Evolutionary conservation across 2,113 vertebrate species (phyloP), one percentile per base, ranked within the genome.

Genomic region (Dipodomys ordii): DNA sequence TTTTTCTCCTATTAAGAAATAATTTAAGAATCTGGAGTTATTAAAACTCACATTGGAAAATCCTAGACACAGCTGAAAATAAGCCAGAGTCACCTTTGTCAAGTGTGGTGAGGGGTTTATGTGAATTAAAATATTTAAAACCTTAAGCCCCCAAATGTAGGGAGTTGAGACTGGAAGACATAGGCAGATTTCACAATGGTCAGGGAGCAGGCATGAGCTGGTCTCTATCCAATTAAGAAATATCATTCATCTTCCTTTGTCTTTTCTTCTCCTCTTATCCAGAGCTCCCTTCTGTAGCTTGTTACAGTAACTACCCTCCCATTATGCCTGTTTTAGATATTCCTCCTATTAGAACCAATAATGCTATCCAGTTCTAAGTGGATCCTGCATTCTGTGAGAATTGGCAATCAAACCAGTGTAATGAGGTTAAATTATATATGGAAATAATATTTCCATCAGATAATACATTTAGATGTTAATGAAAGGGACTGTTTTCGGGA

Each of bases 361-460:
- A 83, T 3, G 22, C 1, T 49, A 7, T 64, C 23, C 46, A 18
- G 6, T 39, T 92, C 64, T 44, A 87, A 57, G 28, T 20, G 60
- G 30, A 9, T 78, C 69, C 68, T 83, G 10, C 32, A 68, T 79
- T 84, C 64, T n/a, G 1, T 12, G 20, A n/a, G 35, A 73, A 12
- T 11, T 84, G 39, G 8, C 25, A 62, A 27, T 46, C 20, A 79
- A 6, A 64, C 10, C 28, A 32, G 12, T 62, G 19, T 0, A 7
- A 28, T 80, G 20, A 27, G 64, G 10, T 93, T 39, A 77, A 15
- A 19, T 5, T 83, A 44, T 39, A 22, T 73, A 27, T 67, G 67
- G 39, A 53, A 90, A 57, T 28, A 73, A n/a, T 44, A 10, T 85
- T 84, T 84, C n/a, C 32, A 49, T 87, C 62, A 89, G 77, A 90